Base-by-base conservation (phyloP, 2,797 vertebrate species). In the Catostomus latipinnis region DNA sequence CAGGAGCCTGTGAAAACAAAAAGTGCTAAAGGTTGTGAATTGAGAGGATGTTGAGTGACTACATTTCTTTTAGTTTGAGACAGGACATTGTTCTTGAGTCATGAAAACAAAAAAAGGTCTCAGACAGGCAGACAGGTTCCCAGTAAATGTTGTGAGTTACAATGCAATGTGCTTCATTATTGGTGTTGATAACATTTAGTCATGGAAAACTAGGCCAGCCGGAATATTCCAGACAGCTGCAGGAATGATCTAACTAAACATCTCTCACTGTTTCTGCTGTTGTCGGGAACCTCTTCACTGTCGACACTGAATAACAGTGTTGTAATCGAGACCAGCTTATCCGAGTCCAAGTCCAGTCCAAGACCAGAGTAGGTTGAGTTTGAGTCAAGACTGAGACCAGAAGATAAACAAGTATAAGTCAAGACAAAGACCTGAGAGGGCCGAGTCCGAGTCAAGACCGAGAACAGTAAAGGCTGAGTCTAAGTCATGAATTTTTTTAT, bases 181-280 rank as follows among this genome's bases (percentile, higher is more conserved):
- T 66, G 16, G 18, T 16, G 43, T 11, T 54, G 71, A 63, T 81
- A 65, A 81, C 65, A n/a, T 75, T 78, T 76, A 78, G 67, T 69
- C 16, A 75, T 79, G 82, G 82, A 82, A 82, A 82, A 78, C 16
- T 54, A 14, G 75, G 54, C 63, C 65, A 77, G 81, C 76, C 84
- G 81, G 82, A 81, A 83, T 84, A 78, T 83, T 84, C 81, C 71
- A 53, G 62, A 61, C 58, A 68, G 67, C 74, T 71, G 74, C 45
- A 69, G 72, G 49, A 65, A 76, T 79, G 71, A 66, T 49, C 67
- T 70, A 77, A 67, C 72, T 73, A 74, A 74, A 66, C 43, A 56
- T 50, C 16, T 75, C 61, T 81, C 71, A 48, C 71, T 48, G 13
- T 80, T 70, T 69, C 79, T 67, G 56, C 57, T 6, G 43, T 76